These are phyloP conservation scores for Mya arenaria DNA, from an alignment of 1,140 invertebrate species.

Conservation along the genomic window DNA sequence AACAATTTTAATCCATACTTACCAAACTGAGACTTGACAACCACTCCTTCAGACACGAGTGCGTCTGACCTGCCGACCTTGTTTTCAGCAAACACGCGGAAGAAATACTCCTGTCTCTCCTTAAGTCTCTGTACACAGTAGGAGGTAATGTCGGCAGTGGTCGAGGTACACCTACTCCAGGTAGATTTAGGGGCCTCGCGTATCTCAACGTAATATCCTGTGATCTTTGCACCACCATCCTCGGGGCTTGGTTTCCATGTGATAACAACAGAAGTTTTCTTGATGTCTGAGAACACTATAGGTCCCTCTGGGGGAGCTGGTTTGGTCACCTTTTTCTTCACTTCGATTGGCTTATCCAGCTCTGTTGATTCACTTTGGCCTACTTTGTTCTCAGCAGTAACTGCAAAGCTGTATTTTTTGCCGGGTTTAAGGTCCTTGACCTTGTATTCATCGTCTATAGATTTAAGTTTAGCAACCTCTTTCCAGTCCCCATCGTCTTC, in stretches of 20 bases:
- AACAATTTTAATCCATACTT: no score
- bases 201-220: slow-evolving; percentile 95
- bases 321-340: slow-evolving; percentile 77
- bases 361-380: slow-evolving; percentile 96
- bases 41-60: slow-evolving; percentile 92
- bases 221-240: slow-evolving; percentile 97
- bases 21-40: slow-evolving; percentile 89
- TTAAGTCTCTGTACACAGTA: slow-evolving; percentile 86
- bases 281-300: slow-evolving; percentile 82
- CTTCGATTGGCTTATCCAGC: slow-evolving; percentile 89
- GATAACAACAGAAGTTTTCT: slow-evolving; percentile 89
- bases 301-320: slow-evolving; percentile 94
- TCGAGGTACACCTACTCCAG: slow-evolving; percentile 93
- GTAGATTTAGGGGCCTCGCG: slow-evolving; percentile 88
- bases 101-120: slow-evolving; percentile 83
- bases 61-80: slow-evolving; percentile 94
- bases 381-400: slow-evolving; percentile 96
- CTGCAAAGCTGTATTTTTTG: slow-evolving; percentile 97
- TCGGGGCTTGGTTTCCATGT: slow-evolving; percentile 98
- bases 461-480: slow-evolving; percentile 93
- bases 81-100: slow-evolving; percentile 92
- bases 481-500: slow-evolving; percentile 88
- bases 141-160: slow-evolving; percentile 66
- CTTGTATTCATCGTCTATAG: slow-evolving; percentile 89
- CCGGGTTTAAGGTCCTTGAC: slow-evolving; percentile 94